These are phyloP conservation scores for Pteria penguin DNA, from an alignment of 2,888 invertebrate species.

Conservation along the genomic window DNA sequence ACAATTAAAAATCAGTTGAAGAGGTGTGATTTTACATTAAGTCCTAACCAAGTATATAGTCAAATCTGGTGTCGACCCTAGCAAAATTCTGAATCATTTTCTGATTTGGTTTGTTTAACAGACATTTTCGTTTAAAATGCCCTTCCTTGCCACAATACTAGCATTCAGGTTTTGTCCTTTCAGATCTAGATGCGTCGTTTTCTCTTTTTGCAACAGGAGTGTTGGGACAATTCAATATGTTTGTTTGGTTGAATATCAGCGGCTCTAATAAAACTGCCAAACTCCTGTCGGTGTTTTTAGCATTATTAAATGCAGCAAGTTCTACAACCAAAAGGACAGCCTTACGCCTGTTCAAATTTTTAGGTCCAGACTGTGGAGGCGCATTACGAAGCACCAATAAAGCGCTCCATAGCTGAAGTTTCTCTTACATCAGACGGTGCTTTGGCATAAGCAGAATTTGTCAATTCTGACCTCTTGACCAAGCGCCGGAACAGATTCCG, in stretches of 20 bases:
- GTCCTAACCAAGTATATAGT: background rate
- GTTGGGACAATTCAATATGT: too few relatives aligned
- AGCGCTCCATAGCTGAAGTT: background rate
- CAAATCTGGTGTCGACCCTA: background rate
- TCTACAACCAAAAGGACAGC: background rate
- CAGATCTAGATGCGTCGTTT: too few relatives aligned
- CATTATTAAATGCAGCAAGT: too few relatives aligned
- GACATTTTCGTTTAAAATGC: too few relatives aligned
- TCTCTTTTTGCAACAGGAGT: too few relatives aligned
- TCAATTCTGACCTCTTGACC: constrained; percentile 2
- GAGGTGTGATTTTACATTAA: too few relatives aligned
- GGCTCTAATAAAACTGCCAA: background rate
- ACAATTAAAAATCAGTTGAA: too few relatives aligned
- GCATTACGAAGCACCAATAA: constrained; percentile 1
- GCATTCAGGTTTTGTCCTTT: too few relatives aligned
- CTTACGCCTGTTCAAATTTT: constrained; percentile 4
- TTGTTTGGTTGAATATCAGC: background rate
- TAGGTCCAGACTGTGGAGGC: constrained; percentile 11
- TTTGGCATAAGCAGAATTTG: constrained; percentile 4
- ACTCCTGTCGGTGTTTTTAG: background rate
- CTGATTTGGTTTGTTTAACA: too few relatives aligned
- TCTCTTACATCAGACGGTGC: constrained; percentile 15
- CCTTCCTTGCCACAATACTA: too few relatives aligned
- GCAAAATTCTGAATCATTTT: background rate
- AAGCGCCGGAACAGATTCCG: constrained; percentile 3